Evolutionary conservation across 92 coral and sea anemone genomes (phyloP), one percentile per base, ranked within the genome.

Genomic region (Paragorgia papillata): DNA sequence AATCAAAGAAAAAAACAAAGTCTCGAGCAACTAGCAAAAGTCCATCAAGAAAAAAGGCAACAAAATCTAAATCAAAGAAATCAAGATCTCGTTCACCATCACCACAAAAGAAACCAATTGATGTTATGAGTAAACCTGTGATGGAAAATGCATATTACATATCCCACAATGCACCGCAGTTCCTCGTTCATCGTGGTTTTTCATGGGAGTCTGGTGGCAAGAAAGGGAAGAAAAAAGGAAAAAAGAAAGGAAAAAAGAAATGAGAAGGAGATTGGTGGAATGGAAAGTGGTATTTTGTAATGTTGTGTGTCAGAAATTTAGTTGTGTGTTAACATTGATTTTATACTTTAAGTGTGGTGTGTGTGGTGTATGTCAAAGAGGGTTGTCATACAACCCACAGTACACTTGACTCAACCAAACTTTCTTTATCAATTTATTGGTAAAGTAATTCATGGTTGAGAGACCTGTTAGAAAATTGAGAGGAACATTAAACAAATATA

Each of bases 141-240:
- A 95, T 95, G 99, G 97, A 89, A 6, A 95, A 95, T 71, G 99
- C 97, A 0, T 95, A 95, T 73, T 95, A 95, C 57, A 95, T 95
- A 19, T 74, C 97, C 13, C 99, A 95, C 61, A 91, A 95, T 68
- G 99, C 89, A 0, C 89, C 90, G 25, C 96, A 89, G 75, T 95
- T 95, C 61, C 76, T 95, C 66, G 64, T 65, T 26, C 91, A 67
- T 58, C 84, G 99, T 44, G 99, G 99, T 15, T 95, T 91, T 79
- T 91, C 90, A 17, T 91, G 87, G 85, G 97, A 95, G 9, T 39
- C 84, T 21, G 89, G 83, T 3, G 83, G 87, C 19, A 60, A 66
- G 20, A 82, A 80, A 25, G 80, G 80, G 37, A 91, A 95, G 70
- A 95, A 95, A 75, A 87, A 84, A 44, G 79, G 78, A 32, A 88